Base-by-base conservation (phyloP, 2,797 vertebrate species). In the Peromyscus nudipes region DNA sequence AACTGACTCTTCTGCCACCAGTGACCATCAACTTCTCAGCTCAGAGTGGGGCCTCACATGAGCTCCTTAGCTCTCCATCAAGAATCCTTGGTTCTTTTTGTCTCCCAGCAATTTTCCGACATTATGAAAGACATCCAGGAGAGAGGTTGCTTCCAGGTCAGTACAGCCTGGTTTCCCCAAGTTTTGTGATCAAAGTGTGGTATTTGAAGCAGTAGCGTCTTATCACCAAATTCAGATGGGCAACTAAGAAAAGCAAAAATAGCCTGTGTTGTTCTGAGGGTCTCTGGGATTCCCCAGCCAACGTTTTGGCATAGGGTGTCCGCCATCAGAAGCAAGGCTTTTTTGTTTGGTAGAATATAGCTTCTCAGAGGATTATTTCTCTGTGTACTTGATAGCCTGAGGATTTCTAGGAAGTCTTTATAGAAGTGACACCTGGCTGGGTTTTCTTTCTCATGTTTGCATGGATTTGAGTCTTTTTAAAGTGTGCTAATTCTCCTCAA, bases 341-440 rank as follows among this genome's bases (percentile, higher is more conserved):
- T 27, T 37, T 37, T 86, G 65, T 52, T 69, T 86, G 13, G 84
- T 55, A 19, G 12, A 52, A 2, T 73, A 27, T 27, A 34, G 4
- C 12, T 86, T n/a, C 12, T 69, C 1, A 3, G 43, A 19, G 46
- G 6, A 55, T 9, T 73, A 13, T 27, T 87, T 55, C 34, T 71
- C 60, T 55, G 25, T 55, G 14, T 84, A 97, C 77, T 96, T 97
- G 92, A 92, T 96, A 94, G 89, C 55, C 25, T 86, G 62, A 64
- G 52, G 97, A 97, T 89, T 85, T 97, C 98, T 96, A 73, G 65
- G 67, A 95, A 89, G 89, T 91, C 86, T 76, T 37, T 81, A 94
- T 27, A 89, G 94, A 96, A 96, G 80, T 91, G 95, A 71, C 77
- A 83, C 21, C 91, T 93, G 71, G 37, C 94, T 97, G 96, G 37